A percentile compares a stretch with the other conserved stretches of the same genome.
Evolutionary conservation across 2,888 invertebrate species (phyloP).

Genomic region (Balanococcus diminutus): DNA sequence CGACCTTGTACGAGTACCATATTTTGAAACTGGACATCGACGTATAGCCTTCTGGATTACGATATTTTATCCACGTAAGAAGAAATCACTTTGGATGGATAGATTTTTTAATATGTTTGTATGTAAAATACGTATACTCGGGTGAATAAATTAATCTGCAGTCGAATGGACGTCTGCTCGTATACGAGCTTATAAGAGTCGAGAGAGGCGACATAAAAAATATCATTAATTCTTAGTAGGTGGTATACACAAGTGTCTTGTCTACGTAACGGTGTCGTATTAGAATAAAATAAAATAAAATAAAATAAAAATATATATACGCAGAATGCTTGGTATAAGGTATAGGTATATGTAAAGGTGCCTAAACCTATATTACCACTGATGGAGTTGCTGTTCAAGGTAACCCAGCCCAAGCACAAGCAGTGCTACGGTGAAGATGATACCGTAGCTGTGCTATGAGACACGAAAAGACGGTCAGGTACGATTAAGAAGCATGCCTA

Average conservation of each 20-base stretch:
- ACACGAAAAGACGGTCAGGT: not conserved
- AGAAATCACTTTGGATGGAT: not conserved
- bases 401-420: too few relatives aligned
- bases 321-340: not conserved
- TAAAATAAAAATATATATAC: not conserved
- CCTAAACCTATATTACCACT: not conserved
- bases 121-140: not conserved
- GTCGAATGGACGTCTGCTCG: not conserved
- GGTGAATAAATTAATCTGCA: not conserved
- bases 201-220: not conserved
- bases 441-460: not conserved
- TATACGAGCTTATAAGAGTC: not conserved
- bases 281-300: not conserved
- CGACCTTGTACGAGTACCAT: not conserved
- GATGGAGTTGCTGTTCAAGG: slow-evolving; percentile 45
- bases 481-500: not conserved
- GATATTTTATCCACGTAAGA: not conserved
- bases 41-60: not conserved
- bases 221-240: slow-evolving; percentile 32
- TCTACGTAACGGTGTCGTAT: slow-evolving; percentile 22
- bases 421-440: slow-evolving; percentile 25
- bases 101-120: not conserved
- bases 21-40: not conserved
- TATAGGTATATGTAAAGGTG: too few relatives aligned
- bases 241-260: not conserved